Evolutionary conservation across 2,797 vertebrate genomes (phyloP).

Genomic region (Enteromius trimaculatus): DNA sequence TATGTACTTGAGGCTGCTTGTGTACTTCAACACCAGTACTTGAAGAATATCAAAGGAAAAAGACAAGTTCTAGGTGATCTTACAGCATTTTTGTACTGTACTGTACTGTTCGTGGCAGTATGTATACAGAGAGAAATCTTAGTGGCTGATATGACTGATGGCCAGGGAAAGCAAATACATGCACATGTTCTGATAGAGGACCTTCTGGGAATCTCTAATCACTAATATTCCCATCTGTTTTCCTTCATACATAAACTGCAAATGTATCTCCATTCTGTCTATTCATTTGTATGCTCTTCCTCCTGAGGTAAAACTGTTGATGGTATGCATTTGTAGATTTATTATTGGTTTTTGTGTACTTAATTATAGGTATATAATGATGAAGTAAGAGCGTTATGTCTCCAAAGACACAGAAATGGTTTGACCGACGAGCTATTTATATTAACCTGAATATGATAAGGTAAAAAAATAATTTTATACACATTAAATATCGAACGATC

Average conservation of each 20-base stretch:
- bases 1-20: slow-evolving; percentile 47
- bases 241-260: neutral
- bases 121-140: neutral
- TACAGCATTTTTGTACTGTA: neutral
- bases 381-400: slow-evolving; percentile 13
- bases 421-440: neutral
- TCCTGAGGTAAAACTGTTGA: slow-evolving; percentile 12
- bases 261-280: neutral
- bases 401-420: slow-evolving; percentile 10
- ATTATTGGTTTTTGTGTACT: neutral
- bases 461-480: slow-evolving; percentile 6
- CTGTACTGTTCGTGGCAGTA: slow-evolving; percentile 14
- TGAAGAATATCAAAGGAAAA: slow-evolving; percentile 47
- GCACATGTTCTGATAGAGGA: neutral
- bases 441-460: neutral
- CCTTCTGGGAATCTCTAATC: neutral
- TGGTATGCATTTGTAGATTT: neutral
- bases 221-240: neutral
- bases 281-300: neutral
- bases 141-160: neutral
- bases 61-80: neutral
- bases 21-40: slow-evolving; percentile 55
- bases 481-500: slow-evolving; percentile 26
- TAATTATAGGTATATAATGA: slow-evolving; percentile 8
- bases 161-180: slow-evolving; percentile 8